Percentiles rank a stretch among this genome's conserved stretches.
Conservation (phyloP, 2,113 vertebrate species). For the Paralichthys olivaceus region DNA sequence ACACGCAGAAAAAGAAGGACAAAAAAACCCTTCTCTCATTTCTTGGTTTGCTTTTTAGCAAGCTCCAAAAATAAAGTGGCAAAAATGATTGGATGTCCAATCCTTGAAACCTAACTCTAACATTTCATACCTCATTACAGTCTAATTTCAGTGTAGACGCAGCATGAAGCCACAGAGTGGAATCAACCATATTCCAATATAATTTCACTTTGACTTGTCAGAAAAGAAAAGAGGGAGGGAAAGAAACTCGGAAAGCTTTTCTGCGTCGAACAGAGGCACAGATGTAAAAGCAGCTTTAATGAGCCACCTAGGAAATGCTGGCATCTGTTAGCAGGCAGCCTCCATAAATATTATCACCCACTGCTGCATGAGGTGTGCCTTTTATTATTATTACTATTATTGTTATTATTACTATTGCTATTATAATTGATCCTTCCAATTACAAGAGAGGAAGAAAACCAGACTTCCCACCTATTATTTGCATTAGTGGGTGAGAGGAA, state of each 20-base stretch:
- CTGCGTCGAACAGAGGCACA: conserved; percentile 21
- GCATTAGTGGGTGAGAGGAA: conserved; percentile 37
- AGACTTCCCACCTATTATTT: conserved; percentile 32
- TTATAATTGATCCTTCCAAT: conserved; percentile 29
- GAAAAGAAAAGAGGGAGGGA: conserved; percentile 5
- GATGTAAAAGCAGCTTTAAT: conserved; percentile 62
- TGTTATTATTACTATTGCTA: conserved; percentile 32
- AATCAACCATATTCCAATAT: conserved; percentile 63
- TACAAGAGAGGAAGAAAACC: conserved; percentile 48
- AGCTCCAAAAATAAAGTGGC: conserved; percentile 52
- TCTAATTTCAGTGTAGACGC: conserved; percentile 56
- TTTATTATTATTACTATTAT: conserved; percentile 53
- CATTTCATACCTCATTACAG: conserved; percentile 70
- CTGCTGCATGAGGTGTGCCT: conserved; percentile 29
- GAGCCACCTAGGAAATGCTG: conserved; percentile 55
- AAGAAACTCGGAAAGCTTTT: conserved; percentile 49
- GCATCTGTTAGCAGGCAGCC: conserved; percentile 62
- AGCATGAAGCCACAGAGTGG: conserved; percentile 55
- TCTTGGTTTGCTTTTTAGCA: conserved; percentile 5
- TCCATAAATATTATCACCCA: conserved; percentile 57
- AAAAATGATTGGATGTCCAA: conserved; percentile 45
- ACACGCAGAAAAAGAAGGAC: conserved; percentile 35
- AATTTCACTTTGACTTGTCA: conserved; percentile 62
- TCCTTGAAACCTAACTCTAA: conserved; percentile 49
- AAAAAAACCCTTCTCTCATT: conserved; percentile 8